phyloP scores from a whole-genome alignment of 1,140 invertebrate species.

The Lucilia cuprina region DNA sequence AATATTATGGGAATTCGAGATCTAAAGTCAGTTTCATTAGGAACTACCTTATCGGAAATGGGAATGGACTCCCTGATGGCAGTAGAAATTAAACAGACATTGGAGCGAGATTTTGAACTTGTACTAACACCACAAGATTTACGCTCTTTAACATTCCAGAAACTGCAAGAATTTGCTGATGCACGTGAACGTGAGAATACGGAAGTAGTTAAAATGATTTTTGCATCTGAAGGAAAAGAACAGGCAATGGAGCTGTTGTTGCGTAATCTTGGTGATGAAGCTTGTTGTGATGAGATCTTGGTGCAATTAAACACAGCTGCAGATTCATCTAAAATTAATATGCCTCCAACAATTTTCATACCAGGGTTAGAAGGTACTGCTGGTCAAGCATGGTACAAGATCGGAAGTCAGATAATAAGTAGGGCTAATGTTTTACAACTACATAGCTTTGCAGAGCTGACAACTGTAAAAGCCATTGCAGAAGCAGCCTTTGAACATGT shows the following conservation, averaged over 20 bases:
- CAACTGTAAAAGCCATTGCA: constrained; percentile 47
- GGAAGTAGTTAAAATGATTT: constrained; percentile 60
- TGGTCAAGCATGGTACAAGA: constrained; percentile 55
- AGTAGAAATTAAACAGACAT: constrained; percentile 85
- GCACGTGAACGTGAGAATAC: constrained; percentile 64
- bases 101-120: constrained; percentile 84
- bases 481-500: constrained; percentile 53
- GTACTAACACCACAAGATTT: constrained; percentile 82
- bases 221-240: constrained; percentile 49
- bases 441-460: constrained; percentile 45
- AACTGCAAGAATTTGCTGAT: constrained; percentile 70
- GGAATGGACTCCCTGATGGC: constrained; percentile 92
- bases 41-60: constrained; percentile 81
- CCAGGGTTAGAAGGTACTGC: constrained; percentile 83
- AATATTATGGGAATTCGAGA: constrained; percentile 70
- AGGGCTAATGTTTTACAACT: constrained; percentile 49
- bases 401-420: constrained; percentile 46
- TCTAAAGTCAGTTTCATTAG: constrained; percentile 70
- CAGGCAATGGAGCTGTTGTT: constrained; percentile 65
- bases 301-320: constrained; percentile 56
- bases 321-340: constrained; percentile 55
- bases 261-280: constrained; percentile 68
- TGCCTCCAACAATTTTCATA: constrained; percentile 71
- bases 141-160: constrained; percentile 68
- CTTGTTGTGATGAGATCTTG: constrained; percentile 48